Evolutionary conservation across 2,797 vertebrate genomes (phyloP).

Genomic region (Taenioides sp.): DNA sequence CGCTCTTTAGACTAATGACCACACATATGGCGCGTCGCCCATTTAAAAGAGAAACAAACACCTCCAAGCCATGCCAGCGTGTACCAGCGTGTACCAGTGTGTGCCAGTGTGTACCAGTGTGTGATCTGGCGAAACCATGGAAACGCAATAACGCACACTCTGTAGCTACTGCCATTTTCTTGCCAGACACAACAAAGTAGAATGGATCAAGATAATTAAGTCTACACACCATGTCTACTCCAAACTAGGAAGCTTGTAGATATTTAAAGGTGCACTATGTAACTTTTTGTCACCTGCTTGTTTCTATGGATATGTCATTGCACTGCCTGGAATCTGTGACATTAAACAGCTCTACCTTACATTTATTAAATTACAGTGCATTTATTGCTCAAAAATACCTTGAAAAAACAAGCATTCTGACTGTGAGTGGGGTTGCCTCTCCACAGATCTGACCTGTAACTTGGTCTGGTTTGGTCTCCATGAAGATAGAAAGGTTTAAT

Average conservation of each 20-base stretch:
- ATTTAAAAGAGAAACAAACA: slow-evolving; percentile 83
- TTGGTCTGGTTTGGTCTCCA: no score
- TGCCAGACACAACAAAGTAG: slow-evolving; percentile 30
- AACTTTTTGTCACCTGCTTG: no score
- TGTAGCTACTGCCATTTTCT: slow-evolving; percentile 8
- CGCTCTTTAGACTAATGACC: slow-evolving; percentile 81
- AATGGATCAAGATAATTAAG: not conserved
- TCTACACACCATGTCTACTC: not conserved
- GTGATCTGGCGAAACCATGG: slow-evolving; percentile 32
- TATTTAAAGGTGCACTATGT: no score
- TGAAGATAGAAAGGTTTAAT: no score
- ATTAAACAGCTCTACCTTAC: no score
- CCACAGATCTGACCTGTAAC: no score
- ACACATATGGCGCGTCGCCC: slow-evolving; percentile 76
- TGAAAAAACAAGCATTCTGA: no score
- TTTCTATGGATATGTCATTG: no score
- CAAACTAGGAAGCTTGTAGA: not conserved
- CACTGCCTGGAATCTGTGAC: no score
- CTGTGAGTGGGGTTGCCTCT: no score
- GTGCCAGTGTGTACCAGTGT: not conserved
- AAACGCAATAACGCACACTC: slow-evolving; percentile 18
- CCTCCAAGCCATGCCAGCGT: slow-evolving; percentile 70
- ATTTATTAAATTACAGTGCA: no score
- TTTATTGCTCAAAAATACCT: no score
- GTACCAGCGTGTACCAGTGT: slow-evolving; percentile 37